Evolutionary conservation across 2,113 vertebrate genomes (phyloP).

Genomic region (Menidia beryllina): DNA sequence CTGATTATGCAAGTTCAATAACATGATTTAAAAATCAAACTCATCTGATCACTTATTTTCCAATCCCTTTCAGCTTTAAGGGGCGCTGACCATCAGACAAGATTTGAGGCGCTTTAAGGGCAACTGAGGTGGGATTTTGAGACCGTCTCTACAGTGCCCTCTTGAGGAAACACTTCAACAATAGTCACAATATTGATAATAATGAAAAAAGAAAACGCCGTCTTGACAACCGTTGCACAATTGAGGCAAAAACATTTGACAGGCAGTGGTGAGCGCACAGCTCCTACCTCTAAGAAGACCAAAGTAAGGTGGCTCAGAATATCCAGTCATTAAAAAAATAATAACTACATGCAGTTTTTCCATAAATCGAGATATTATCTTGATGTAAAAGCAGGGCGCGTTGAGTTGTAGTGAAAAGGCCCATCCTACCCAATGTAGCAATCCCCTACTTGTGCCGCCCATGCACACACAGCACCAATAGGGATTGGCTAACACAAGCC

Average conservation of each 20-base stretch:
- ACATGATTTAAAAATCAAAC: conserved; percentile 77
- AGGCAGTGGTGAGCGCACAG: conserved; percentile 69
- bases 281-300: conserved; percentile 74
- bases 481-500: conserved; percentile 72
- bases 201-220: conserved; percentile 56
- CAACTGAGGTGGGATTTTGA: conserved; percentile 72
- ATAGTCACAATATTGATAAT: conserved; percentile 72
- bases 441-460: conserved; percentile 76
- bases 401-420: conserved; percentile 51
- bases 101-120: conserved; percentile 76
- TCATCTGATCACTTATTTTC: conserved; percentile 62
- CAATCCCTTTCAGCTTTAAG: conserved; percentile 61
- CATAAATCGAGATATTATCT: conserved; percentile 73
- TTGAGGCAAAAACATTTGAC: conserved; percentile 75
- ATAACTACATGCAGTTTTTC: conserved; percentile 76
- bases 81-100: conserved; percentile 62
- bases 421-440: conserved; percentile 68
- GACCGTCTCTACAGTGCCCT: conserved; percentile 74
- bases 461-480: conserved; percentile 83
- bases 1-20: conserved; percentile 76
- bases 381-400: conserved; percentile 69
- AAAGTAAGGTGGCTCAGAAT: conserved; percentile 77
- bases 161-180: conserved; percentile 74
- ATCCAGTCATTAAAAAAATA: conserved; percentile 72
- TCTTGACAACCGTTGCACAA: conserved; percentile 74